Evolutionary conservation across 2,888 invertebrate species (phyloP).

Genomic region (Sceliomorpha sp.): DNA sequence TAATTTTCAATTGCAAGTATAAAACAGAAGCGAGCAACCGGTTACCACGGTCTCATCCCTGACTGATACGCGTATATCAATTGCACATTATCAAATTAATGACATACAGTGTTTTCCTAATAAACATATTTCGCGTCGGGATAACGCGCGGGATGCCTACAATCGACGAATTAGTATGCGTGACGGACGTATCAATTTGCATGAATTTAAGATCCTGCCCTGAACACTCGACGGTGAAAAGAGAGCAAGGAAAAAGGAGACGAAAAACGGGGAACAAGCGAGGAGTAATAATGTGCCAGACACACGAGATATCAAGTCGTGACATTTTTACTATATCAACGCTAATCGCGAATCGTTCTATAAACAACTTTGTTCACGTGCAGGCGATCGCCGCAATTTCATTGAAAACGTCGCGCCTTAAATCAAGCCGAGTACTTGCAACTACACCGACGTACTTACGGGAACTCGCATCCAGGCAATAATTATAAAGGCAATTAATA

Average conservation of each 20-base stretch:
- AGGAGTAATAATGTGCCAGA: conserved; percentile 29
- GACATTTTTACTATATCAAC: conserved; percentile 21
- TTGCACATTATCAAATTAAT: conserved; percentile 13
- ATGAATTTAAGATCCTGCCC: background rate
- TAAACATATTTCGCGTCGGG: background rate
- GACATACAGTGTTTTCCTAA: conserved; percentile 14
- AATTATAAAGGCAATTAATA: conserved; percentile 54
- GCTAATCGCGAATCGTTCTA: conserved; percentile 37
- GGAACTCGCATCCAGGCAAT: conserved; percentile 27
- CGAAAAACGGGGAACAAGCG: conserved; percentile 27
- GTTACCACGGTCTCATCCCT: too few species aligned
- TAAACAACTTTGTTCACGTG: conserved; percentile 41
- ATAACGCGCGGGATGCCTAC: conserved; percentile 11
- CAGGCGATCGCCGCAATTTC: conserved; percentile 42
- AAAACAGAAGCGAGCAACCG: too few species aligned
- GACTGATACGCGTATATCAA: conserved; percentile 4
- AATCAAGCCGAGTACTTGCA: conserved; percentile 38
- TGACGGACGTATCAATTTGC: conserved; percentile 28
- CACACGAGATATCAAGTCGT: conserved; percentile 1
- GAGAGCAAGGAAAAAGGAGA: too few species aligned
- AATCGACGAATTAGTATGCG: conserved; percentile 36
- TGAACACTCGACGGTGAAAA: conserved; percentile 6
- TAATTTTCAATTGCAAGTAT: too few species aligned
- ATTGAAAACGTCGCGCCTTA: conserved; percentile 45
- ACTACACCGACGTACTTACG: conserved; percentile 22